Conservation (phyloP, 2,797 vertebrate species). For the Muraenolepis orangiensis region DNA sequence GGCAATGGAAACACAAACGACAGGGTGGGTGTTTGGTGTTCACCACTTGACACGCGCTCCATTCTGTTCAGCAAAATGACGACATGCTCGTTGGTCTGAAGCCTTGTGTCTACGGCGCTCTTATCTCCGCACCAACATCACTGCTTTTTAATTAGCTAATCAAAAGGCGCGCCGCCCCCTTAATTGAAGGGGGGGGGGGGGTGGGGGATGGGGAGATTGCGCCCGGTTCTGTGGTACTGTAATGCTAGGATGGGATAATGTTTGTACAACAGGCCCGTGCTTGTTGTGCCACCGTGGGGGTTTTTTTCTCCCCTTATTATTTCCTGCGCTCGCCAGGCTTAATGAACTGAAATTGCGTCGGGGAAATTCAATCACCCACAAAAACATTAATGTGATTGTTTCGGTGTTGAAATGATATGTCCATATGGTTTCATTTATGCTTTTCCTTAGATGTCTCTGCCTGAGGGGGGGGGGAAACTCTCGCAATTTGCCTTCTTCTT, state of each 20-base stretch:
- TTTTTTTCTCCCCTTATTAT: too few species aligned
- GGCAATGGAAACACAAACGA: conserved; percentile 19
- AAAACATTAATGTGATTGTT: conserved; percentile 31
- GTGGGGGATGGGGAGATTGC: too few species aligned
- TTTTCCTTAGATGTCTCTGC: conserved; percentile 2
- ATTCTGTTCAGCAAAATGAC: conserved; percentile 24
- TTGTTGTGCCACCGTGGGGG: conserved; percentile 9
- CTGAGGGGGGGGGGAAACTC: not conserved
- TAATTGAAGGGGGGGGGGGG: conserved; percentile 10
- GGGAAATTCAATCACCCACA: conserved; percentile 23
- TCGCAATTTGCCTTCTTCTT: not conserved
- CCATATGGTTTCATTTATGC: conserved; percentile 9
- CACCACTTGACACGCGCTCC: conserved; percentile 8
- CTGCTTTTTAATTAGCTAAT: conserved; percentile 33
- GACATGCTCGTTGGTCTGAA: conserved; percentile 20
- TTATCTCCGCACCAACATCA: conserved; percentile 19
- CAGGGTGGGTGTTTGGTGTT: too few species aligned
- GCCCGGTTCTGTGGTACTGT: not conserved
- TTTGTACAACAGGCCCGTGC: conserved; percentile 2
- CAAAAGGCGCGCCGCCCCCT: conserved; percentile 9
- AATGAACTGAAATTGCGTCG: conserved; percentile 20
- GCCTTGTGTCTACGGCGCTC: not conserved
- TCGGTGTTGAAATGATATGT: conserved; percentile 9
- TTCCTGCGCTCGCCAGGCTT: conserved; percentile 20
- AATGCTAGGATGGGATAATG: not conserved